phyloP scores from a whole-genome alignment of 2,113 vertebrate genomes.

The Clarias batrachus region DNA sequence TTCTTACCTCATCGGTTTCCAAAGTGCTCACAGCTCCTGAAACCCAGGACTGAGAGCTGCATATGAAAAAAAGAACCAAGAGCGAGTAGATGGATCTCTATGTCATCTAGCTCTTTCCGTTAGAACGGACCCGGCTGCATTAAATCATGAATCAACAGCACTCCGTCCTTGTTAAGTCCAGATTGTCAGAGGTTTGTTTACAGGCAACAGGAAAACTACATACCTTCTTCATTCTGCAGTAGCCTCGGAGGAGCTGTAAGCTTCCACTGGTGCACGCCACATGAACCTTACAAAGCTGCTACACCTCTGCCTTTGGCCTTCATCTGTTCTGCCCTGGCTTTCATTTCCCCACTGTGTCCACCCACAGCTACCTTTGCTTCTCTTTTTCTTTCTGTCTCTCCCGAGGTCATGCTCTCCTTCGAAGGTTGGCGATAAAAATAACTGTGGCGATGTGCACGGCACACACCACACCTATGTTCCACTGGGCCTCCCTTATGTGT shows the following conservation, averaged over 20 bases:
- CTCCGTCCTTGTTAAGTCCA: constrained; percentile 17
- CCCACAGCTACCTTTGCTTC: constrained; percentile 46
- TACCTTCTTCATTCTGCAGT: constrained; percentile 6
- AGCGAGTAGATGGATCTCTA: background rate
- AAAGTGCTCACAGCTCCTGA: constrained; percentile 36
- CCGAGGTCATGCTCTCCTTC: constrained; percentile 46
- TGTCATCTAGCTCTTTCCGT: constrained; percentile 23
- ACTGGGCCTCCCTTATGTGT: constrained; percentile 22
- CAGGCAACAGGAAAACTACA: constrained; percentile 6
- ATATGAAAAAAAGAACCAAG: constrained; percentile 17
- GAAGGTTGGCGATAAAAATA: constrained; percentile 57
- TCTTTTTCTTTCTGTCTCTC: constrained; percentile 41
- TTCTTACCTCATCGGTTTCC: constrained; percentile 47
- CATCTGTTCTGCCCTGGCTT: constrained; percentile 18
- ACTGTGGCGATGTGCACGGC: constrained; percentile 15
- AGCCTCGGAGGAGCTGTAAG: constrained; percentile 29
- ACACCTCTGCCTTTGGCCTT: constrained; percentile 27
- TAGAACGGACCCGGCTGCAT: constrained; percentile 17
- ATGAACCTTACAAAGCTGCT: constrained; percentile 32
- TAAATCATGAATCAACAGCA: constrained; percentile 44
- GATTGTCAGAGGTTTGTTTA: constrained; percentile 18
- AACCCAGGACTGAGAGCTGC: constrained; percentile 6
- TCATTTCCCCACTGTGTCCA: constrained; percentile 31
- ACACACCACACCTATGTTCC: constrained; percentile 58
- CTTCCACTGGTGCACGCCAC: constrained; percentile 35